Conservation (phyloP, 2,113 vertebrate species). For the Talpa occidentalis region DNA sequence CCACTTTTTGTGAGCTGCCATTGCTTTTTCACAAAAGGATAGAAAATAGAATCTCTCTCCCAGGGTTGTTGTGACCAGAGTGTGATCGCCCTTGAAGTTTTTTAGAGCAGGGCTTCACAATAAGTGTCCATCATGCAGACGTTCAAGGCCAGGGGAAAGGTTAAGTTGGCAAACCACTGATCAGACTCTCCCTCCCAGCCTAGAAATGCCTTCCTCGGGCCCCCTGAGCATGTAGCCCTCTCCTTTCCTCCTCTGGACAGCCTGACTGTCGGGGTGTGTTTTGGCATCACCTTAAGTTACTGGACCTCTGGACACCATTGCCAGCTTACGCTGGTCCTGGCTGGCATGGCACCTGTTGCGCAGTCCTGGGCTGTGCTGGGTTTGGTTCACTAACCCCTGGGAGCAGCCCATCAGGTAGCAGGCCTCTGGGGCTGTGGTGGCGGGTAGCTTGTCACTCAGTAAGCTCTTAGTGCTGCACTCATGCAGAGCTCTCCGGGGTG, state of each 20-base stretch:
- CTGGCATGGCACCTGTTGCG: rapidly evolving
- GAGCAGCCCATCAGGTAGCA: not conserved
- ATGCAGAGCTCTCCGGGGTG: not conserved
- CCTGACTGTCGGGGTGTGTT: not conserved
- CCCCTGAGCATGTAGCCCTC: no score
- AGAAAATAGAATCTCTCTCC: not conserved
- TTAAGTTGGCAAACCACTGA: not conserved
- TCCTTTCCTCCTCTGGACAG: not conserved
- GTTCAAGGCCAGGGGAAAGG: not conserved
- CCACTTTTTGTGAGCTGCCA: not conserved
- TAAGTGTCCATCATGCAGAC: not conserved
- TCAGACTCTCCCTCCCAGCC: not conserved
- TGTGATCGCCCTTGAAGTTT: not conserved
- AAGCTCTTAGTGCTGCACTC: not conserved
- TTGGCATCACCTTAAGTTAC: no score
- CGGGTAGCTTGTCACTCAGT: not conserved
- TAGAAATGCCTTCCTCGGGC: not conserved
- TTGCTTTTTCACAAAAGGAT: not conserved
- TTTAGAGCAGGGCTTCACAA: not conserved
- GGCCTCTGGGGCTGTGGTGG: no score
- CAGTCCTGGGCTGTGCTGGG: not conserved
- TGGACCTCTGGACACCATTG: not conserved
- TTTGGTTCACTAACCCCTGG: not conserved
- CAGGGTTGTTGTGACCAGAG: not conserved
- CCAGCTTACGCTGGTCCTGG: not conserved